phyloP scores from a whole-genome alignment of 2,888 invertebrate genomes.

The Drosophila hawaiiensis region DNA sequence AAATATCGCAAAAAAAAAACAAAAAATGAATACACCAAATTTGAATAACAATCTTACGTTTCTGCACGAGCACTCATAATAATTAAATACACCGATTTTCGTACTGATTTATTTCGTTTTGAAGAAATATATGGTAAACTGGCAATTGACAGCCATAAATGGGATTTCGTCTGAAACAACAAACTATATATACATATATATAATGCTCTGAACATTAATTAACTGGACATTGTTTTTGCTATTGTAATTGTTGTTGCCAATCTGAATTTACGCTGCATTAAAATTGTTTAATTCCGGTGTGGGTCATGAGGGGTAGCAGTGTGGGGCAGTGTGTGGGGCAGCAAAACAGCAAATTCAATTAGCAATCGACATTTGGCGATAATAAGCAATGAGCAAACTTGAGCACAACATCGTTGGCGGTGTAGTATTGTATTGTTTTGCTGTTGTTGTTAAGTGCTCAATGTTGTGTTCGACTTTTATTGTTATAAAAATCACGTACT shows the following conservation, averaged over 20 bases:
- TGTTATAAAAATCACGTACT: conserved; percentile 80
- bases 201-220: conserved; percentile 27
- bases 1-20: neutral
- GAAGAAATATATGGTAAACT: conserved; percentile 4
- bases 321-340: neutral
- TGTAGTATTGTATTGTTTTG: conserved; percentile 11
- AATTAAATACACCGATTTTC: neutral
- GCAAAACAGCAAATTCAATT: conserved; percentile 65
- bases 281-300: conserved; percentile 48
- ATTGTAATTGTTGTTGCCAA: conserved; percentile 32
- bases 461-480: conserved; percentile 68
- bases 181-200: conserved; percentile 1
- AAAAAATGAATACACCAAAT: neutral
- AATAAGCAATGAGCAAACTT: conserved; percentile 63
- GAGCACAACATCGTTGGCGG: conserved; percentile 46
- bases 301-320: neutral
- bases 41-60: neutral
- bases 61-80: neutral
- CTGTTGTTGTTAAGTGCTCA: conserved; percentile 68
- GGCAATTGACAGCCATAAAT: neutral
- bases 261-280: conserved; percentile 54
- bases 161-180: conserved; percentile 15
- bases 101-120: conserved; percentile 29
- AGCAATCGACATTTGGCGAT: conserved; percentile 66
- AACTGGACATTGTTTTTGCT: conserved; percentile 32